phyloP scores from a whole-genome alignment of 2,113 vertebrate genomes.

The Speoplatyrhinus poulsoni region DNA sequence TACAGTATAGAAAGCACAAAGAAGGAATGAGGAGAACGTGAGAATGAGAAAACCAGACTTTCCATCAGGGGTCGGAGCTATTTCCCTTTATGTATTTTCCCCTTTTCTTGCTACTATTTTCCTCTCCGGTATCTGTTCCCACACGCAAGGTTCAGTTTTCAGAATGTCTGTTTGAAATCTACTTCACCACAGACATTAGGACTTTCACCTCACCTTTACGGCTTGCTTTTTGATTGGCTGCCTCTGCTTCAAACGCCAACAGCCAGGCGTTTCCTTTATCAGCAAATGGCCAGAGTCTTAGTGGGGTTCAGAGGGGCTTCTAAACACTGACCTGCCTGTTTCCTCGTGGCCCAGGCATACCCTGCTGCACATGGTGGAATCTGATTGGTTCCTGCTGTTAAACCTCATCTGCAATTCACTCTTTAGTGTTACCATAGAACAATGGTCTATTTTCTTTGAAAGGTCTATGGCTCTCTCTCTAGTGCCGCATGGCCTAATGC shows the following conservation, averaged over 20 bases:
- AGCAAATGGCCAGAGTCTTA: no score
- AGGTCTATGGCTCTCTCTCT: constrained; percentile 7
- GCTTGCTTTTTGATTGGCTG: constrained; percentile 30
- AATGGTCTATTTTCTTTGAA: neutral
- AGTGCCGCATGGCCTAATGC: neutral
- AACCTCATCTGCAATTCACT: constrained; percentile 14
- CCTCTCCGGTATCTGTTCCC: no score
- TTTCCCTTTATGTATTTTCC: neutral
- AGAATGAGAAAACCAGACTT: constrained; percentile 23
- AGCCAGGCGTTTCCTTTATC: no score
- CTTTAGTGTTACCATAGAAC: no score
- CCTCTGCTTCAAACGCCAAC: neutral
- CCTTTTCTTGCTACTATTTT: constrained; percentile 1
- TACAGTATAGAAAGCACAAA: neutral
- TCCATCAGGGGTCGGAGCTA: constrained; percentile 12
- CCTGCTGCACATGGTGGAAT: constrained; percentile 4
- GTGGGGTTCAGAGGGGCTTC: no score
- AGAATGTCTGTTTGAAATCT: no score
- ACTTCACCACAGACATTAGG: no score
- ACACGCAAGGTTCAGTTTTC: no score
- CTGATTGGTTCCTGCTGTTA: constrained; percentile 16
- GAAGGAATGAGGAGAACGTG: no score
- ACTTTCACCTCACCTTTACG: neutral
- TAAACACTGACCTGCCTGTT: no score
- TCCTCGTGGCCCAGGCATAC: no score